Base-by-base conservation (phyloP, 2,888 invertebrate species). In the Blastobasis lacticolella region DNA sequence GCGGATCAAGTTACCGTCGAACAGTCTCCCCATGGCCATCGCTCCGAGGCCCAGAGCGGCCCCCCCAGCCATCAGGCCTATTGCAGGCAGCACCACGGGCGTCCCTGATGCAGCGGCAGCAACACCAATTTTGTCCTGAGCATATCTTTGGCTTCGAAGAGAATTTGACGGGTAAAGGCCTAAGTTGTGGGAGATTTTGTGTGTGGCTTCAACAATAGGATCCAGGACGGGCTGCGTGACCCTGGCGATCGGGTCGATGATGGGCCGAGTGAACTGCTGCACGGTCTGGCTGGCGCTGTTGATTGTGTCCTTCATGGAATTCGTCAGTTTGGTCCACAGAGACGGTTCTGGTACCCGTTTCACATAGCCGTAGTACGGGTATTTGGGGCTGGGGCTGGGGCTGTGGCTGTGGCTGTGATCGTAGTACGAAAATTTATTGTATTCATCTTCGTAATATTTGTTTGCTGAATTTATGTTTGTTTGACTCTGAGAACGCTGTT, bases 21-120 rank as follows among this genome's bases (percentile, higher is more conserved):
- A 77, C 54, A 93, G 91, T 58, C 94, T 88, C 6, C 94, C 94
- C 54, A 95, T 91, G 0, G 94, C 94, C 0, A 94, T 93, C 0
- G 94, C 94, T 5, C 94, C 94, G n/a, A 95, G 89, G 0, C 94
- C 94, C 37, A 95, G 75, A 2, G 95, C 95, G 0, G 95, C 94
- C 9, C 95, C 94, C n/a, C 94, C 94, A 7, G 94, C 94, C 66
- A 95, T 92, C 5, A 94, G 78, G 4, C 95, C 94, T 36, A 94
- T 79, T 0, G 94, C 94, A 10, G 94, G 94, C 2, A 94, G 78
- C 69, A 94, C 91, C 0, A 92, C 93, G 0, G 84, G 84, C 0
- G 91, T 90, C 0, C 90, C 89, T 0, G 88, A 75, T 6, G 86
- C 84, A 3, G 78, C 78, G 0, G 92, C 90, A 3, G 86, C 79